Base-by-base conservation (phyloP, 2,797 vertebrate genomes). In the Schizopygopsis malacanthus region DNA sequence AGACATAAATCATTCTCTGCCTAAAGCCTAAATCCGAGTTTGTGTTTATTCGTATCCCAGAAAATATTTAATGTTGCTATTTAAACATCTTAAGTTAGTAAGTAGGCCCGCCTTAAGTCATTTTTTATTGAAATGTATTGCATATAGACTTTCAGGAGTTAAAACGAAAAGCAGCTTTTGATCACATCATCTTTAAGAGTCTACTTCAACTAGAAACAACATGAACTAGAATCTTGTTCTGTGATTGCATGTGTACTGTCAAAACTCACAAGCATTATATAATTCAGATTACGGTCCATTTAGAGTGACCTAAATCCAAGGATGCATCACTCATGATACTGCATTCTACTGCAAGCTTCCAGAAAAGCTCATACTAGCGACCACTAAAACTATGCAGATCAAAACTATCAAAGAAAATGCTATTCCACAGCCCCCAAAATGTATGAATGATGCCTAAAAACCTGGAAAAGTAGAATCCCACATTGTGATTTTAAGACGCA, bases 301-400 rank as follows among this genome's bases (percentile, higher is more conserved):
- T 82, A 75, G 28, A 75, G 12, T 63, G 81, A 83, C 71, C 71
- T 83, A 39, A 61, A 82, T 82, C 54, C n/a, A 45, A 16, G 9
- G 18, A 73, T 12, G 81, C 18, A 65, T 75, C 54, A n/a, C 72
- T 83, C 81, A 83, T 75, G 54, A 75, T 75, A 54, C 41, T 6
- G 18, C 81, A 73, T 61, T 45, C 39, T 45, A 73, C 20, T 7
- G 28, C 28, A 65, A 47, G 41, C 71, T 50, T 50, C 5, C 54
- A 83, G 43, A 83, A 50, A 75, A 16, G 45, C 61, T 75, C 43
- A 41, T 41, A n/a, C 52, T 12, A n/a, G 37, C 7, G n/a, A 61
- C 43, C 15, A 63, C 28, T 18, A 15, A 33, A 43, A 65, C 6
- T 6, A 47, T 25, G 6, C 20, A 43, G 11, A 43, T 71, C 39